phyloP scores from a whole-genome alignment of 1,140 invertebrate genomes.

The Dolichoris vasculosae region DNA sequence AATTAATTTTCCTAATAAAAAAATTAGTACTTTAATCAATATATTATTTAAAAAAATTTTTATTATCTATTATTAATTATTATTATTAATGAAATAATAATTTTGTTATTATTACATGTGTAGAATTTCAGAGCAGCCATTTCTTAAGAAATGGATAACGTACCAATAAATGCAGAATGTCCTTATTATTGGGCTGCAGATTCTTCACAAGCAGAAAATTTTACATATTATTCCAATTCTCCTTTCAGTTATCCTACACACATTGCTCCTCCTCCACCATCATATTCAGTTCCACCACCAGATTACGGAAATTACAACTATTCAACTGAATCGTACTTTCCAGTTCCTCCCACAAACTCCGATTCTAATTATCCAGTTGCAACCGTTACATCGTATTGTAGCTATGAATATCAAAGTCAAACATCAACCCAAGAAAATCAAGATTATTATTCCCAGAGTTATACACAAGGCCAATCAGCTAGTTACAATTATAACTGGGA shows the following conservation, averaged over 20 bases:
- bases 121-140: constrained; percentile 32
- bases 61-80: neutral
- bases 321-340: constrained; percentile 57
- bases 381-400: constrained; percentile 34
- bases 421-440: constrained; percentile 30
- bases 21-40: neutral
- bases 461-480: constrained; percentile 43
- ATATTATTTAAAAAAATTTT: neutral
- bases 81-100: neutral
- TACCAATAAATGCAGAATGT: constrained; percentile 56
- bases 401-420: constrained; percentile 54
- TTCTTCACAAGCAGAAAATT: constrained; percentile 54
- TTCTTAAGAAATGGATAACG: constrained; percentile 59
- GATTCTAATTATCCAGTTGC: constrained; percentile 36
- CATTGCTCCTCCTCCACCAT: constrained; percentile 53
- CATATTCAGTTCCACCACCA: constrained; percentile 59
- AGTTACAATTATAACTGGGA: constrained; percentile 57
- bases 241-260: constrained; percentile 58
- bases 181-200: constrained; percentile 61
- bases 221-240: constrained; percentile 56
- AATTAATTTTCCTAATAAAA: neutral
- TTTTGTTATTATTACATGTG: neutral
- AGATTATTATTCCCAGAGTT: constrained; percentile 48
- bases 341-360: constrained; percentile 54
- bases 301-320: constrained; percentile 52